These are phyloP conservation scores for Macropus fuliginosus DNA, from an alignment of 2,797 vertebrate species.

Conservation along the genomic window DNA sequence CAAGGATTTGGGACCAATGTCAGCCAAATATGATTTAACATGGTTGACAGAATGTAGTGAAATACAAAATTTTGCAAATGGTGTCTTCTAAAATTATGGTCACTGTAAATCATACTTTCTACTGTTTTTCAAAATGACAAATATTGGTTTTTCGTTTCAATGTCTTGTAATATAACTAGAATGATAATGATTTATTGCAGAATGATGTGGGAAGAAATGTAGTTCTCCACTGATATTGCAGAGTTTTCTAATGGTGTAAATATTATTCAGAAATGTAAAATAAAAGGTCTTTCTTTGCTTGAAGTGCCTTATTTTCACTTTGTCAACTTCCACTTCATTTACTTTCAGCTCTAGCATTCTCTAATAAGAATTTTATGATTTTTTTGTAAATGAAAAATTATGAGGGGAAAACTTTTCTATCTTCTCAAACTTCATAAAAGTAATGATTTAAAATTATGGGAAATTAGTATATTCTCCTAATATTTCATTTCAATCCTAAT, in stretches of 20 bases:
- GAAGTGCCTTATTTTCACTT: background rate
- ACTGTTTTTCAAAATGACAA: background rate
- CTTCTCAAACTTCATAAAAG: constrained; percentile 14
- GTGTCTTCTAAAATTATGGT: background rate
- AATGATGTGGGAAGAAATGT: accelerated
- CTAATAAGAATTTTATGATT: background rate
- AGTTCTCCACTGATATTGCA: background rate
- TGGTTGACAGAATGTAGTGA: background rate
- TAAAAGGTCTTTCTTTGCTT: background rate
- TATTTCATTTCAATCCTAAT: background rate
- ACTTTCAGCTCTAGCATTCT: background rate
- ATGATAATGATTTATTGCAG: background rate
- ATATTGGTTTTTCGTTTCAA: background rate
- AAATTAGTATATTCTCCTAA: background rate
- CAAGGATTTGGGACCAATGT: background rate
- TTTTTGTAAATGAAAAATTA: constrained; percentile 4
- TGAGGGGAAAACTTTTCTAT: background rate
- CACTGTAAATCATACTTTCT: background rate
- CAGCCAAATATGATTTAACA: background rate
- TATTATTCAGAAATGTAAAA: background rate
- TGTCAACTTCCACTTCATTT: constrained; percentile 22
- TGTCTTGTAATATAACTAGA: background rate
- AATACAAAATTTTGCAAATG: background rate
- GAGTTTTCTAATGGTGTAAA: background rate
- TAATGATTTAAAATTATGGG: background rate